phyloP scores from a whole-genome alignment of 2,888 invertebrate genomes.

The Arrhopalites spinosus region DNA sequence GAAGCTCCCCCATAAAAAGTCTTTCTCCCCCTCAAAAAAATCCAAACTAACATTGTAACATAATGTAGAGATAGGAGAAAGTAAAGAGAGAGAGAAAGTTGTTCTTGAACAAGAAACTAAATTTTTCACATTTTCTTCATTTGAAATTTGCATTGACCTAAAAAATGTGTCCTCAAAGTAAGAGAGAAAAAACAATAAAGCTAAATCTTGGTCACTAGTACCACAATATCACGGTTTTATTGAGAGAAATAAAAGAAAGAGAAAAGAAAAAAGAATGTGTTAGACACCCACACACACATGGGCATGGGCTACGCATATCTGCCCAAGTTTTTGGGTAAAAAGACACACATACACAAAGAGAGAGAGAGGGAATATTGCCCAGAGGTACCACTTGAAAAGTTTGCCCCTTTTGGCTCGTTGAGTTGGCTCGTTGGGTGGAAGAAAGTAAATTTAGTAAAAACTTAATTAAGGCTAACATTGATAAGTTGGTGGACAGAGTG shows the following conservation, averaged over 20 bases:
- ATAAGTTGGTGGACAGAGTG: slow-evolving; percentile 4
- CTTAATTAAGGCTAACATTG: slow-evolving; percentile 19
- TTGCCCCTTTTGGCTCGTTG: not conserved
- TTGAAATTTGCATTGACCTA: too few relatives aligned
- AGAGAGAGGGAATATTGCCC: slow-evolving; percentile 3
- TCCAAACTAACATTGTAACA: too few relatives aligned
- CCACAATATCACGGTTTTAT: not conserved
- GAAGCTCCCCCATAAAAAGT: too few relatives aligned
- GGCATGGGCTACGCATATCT: not conserved
- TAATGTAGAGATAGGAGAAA: too few relatives aligned
- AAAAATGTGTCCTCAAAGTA: not conserved
- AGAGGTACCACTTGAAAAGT: not conserved
- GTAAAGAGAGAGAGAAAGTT: too few relatives aligned
- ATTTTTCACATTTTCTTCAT: too few relatives aligned
- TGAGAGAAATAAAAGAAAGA: not conserved
- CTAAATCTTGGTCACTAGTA: too few relatives aligned
- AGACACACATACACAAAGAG: not conserved
- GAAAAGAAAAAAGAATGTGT: too few relatives aligned
- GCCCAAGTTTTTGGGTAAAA: not conserved
- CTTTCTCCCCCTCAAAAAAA: too few relatives aligned
- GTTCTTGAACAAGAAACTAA: too few relatives aligned
- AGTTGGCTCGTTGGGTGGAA: not conserved
- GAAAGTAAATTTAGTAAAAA: slow-evolving; percentile 23
- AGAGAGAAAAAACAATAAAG: not conserved
- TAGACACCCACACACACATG: too few relatives aligned